Evolutionary conservation across 2,797 vertebrate genomes (phyloP).

Genomic region (Scyliorhinus canicula): DNA sequence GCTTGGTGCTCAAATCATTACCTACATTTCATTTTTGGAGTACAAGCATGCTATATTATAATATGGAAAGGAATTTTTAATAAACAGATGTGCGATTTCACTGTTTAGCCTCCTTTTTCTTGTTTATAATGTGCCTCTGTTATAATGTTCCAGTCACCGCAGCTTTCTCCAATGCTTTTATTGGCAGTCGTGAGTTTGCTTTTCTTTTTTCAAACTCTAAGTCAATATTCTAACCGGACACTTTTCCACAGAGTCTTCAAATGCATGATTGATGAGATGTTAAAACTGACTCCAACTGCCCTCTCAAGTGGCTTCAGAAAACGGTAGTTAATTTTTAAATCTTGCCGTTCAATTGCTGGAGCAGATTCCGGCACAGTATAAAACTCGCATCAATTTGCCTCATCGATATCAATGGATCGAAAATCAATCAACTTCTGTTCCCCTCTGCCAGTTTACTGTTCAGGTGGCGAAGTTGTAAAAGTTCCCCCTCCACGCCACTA

Average conservation of each 20-base stretch:
- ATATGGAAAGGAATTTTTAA: neutral
- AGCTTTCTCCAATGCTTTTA: neutral
- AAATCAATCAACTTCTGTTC: neutral
- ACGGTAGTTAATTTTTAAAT: neutral
- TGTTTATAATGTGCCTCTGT: neutral
- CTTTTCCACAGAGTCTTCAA: neutral
- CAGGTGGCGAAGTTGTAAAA: neutral
- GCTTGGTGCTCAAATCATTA: neutral
- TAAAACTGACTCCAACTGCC: neutral
- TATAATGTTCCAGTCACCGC: neutral
- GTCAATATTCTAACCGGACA: neutral
- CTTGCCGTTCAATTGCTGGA: neutral
- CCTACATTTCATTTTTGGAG: neutral
- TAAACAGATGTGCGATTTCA: neutral
- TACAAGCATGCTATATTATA: neutral
- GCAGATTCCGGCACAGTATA: no score
- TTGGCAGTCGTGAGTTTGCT: neutral
- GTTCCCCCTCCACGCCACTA: neutral
- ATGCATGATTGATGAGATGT: neutral
- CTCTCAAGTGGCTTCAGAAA: neutral
- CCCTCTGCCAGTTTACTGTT: neutral
- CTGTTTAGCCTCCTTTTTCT: neutral
- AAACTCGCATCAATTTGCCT: neutral
- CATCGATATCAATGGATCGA: neutral
- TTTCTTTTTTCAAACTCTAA: neutral